Evolutionary conservation across 2,888 invertebrate species (phyloP), one percentile per base, ranked within the genome.

Genomic region (Leucophenga montana): DNA sequence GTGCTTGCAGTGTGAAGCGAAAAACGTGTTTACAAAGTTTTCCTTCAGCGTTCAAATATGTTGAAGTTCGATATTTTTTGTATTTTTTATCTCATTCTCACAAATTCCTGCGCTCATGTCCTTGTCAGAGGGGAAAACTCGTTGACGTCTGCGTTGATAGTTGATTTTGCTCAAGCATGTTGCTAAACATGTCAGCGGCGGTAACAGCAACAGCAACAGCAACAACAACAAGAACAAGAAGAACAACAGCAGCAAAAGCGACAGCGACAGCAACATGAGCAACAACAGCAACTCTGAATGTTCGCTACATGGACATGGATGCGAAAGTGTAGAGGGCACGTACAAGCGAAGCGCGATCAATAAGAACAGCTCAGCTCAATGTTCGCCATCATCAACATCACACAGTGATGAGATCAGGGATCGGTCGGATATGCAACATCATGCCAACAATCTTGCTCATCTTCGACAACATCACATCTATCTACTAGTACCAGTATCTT

Each of bases 121-220:
- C 44, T 61, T 61, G 61, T 61, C 53, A 61, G 48, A 48, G 14
- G 72, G 27, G 61, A 74, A 71, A 75, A 79, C 80, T 77, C 74
- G 77, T 78, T 84, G 85, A 85, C 78, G 81, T 80, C 81, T 74
- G 77, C 61, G 71, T 70, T 65, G 75, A 64, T 57, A 71, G 46
- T 70, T 50, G 71, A n/a, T 59, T 61, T 44, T 64, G 54, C 78
- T 77, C 78, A 78, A 84, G 83, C 84, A 85, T 80, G 85, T 39
- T 39, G 39, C 84, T 83, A 84, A 80, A 84, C 85, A 84, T 85
- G 86, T 85, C 82, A 85, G 82, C 82, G 67, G 67, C 62, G 67
- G 67, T 61, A 69, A 73, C 72, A 72, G 73, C 75, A 74, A 69
- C 69, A 68, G 54, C 73, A 75, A 72, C 77, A 75, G 75, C 83